phyloP scores from a whole-genome alignment of 2,113 vertebrate genomes.

The Saguinus imperator region DNA sequence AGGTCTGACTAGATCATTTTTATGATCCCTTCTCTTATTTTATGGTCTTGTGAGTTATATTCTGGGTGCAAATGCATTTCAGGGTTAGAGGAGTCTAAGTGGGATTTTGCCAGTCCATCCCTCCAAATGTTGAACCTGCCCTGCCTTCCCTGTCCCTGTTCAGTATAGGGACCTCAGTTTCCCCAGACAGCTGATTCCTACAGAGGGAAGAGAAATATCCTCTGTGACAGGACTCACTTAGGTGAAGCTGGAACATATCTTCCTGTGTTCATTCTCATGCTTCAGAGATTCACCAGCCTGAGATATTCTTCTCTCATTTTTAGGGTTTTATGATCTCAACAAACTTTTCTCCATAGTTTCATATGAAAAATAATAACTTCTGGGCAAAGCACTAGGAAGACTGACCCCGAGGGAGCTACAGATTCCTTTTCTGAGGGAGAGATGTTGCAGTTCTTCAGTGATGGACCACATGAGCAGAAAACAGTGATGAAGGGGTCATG shows the following conservation, averaged over 20 bases:
- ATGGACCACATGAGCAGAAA: neutral
- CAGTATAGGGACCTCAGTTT: rapidly evolving
- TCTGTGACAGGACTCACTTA: neutral
- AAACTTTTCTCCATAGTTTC: neutral
- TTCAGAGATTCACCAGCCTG: neutral
- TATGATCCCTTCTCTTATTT: neutral
- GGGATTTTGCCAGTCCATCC: neutral
- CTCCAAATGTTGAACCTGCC: neutral
- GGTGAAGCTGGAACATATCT: neutral
- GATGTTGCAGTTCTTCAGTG: neutral
- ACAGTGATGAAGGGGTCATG: neutral
- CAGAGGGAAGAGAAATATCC: neutral
- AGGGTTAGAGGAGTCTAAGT: neutral
- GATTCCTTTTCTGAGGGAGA: neutral
- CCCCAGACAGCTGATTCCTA: neutral
- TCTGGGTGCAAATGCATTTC: neutral
- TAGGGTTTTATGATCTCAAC: neutral
- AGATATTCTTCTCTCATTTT: neutral
- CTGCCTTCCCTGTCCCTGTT: neutral
- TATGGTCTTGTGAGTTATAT: neutral
- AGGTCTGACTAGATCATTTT: neutral
- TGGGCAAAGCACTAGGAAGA: neutral
- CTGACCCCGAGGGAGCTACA: neutral
- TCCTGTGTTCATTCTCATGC: neutral
- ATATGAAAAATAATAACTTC: neutral